Percentiles rank a stretch among this genome's conserved stretches.
phyloP scores from a whole-genome alignment of 1,140 invertebrate species.

The Drosophila sproati region DNA sequence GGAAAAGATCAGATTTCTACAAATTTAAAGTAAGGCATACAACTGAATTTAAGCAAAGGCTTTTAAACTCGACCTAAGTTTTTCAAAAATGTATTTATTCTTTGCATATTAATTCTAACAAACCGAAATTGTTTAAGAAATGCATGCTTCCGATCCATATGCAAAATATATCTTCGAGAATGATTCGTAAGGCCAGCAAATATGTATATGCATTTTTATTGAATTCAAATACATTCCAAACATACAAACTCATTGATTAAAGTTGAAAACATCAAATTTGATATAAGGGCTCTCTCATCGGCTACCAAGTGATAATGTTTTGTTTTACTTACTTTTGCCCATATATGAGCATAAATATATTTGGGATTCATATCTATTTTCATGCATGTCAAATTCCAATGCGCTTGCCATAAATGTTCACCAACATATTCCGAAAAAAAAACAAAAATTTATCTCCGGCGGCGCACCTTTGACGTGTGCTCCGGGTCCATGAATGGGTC shows the following conservation, averaged over 20 bases:
- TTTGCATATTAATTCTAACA: too few relatives aligned
- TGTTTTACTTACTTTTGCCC: constrained; percentile 6
- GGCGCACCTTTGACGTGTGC: constrained; percentile 62
- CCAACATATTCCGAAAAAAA: neutral
- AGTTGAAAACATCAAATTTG: neutral
- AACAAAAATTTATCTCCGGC: constrained; percentile 17
- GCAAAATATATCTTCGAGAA: too few relatives aligned
- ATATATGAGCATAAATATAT: neutral
- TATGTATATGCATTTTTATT: too few relatives aligned
- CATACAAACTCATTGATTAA: neutral
- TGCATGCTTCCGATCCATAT: too few relatives aligned
- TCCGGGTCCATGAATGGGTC: neutral
- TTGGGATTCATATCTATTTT: neutral
- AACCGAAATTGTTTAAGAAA: too few relatives aligned
- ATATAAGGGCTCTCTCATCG: constrained; percentile 5
- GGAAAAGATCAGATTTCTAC: neutral
- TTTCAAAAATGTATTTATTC: too few relatives aligned
- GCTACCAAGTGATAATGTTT: neutral
- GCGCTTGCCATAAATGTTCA: constrained; percentile 15
- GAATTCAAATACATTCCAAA: neutral
- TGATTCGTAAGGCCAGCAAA: too few relatives aligned
- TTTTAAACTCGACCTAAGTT: too few relatives aligned
- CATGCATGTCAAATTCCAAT: constrained; percentile 18
- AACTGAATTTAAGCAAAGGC: too few relatives aligned
- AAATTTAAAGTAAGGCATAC: too few relatives aligned